A percentile compares a stretch with the other conserved stretches of the same genome.
phyloP scores from a whole-genome alignment of 2,888 invertebrate species.

The Heliconius charithonia region DNA sequence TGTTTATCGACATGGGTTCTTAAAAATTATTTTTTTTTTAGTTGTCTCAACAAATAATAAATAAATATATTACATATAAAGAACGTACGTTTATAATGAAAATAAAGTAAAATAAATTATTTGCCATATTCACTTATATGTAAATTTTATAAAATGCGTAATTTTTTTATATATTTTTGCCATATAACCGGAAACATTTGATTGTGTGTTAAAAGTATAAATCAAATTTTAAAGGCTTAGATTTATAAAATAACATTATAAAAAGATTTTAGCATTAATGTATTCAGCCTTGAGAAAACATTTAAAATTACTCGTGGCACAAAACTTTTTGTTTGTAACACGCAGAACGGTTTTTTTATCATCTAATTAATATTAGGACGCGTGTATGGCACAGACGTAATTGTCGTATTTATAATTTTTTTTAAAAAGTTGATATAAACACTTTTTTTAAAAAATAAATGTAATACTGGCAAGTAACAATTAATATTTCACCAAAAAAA shows the following conservation, averaged over 20 bases:
- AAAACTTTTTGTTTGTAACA: conserved; percentile 34
- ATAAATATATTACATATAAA: too few relatives aligned
- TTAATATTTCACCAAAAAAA: neutral
- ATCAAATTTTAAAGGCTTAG: neutral
- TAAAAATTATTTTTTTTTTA: too few relatives aligned
- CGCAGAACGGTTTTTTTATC: conserved; percentile 30
- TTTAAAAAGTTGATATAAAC: too few relatives aligned
- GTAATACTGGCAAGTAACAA: neutral
- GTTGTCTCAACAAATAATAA: too few relatives aligned
- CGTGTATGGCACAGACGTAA: conserved; percentile 4
- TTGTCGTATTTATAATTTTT: neutral
- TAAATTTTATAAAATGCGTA: neutral
- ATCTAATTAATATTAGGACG: conserved; percentile 29
- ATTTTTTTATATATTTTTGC: conserved; percentile 8
- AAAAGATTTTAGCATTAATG: conserved; percentile 31
- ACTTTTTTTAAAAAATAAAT: neutral
- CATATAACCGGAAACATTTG: conserved; percentile 10
- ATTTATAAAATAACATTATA: conserved; percentile 16
- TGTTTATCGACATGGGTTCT: too few relatives aligned
- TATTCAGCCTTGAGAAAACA: conserved; percentile 40
- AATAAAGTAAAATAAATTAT: too few relatives aligned
- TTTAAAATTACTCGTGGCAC: conserved; percentile 30
- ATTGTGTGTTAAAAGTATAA: conserved; percentile 10
- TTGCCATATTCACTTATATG: too few relatives aligned
- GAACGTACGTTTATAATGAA: too few relatives aligned